These are phyloP conservation scores for Drosophila malerkotliana DNA, from an alignment of 1,140 invertebrate genomes.

Conservation along the genomic window DNA sequence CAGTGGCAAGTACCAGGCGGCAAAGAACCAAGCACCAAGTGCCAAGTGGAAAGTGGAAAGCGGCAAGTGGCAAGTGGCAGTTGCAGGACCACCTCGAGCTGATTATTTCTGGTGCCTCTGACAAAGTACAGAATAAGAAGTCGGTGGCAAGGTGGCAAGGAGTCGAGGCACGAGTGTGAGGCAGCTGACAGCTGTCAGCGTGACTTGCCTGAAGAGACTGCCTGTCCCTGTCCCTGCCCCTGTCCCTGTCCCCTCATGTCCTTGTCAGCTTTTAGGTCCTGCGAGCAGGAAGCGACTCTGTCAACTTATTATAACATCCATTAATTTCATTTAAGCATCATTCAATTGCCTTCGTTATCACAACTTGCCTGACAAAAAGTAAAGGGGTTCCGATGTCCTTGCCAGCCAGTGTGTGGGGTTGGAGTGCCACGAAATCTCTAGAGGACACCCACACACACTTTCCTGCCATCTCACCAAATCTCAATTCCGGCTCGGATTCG, in stretches of 20 bases:
- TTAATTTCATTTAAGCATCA: constrained; percentile 82
- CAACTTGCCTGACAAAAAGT: constrained; percentile 51
- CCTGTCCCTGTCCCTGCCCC: constrained; percentile 11
- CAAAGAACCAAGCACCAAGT: too few relatives aligned
- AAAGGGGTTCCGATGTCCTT: constrained; percentile 18
- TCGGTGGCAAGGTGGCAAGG: background rate
- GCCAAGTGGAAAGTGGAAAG: background rate
- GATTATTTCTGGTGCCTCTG: constrained; percentile 36
- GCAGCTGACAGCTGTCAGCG: constrained; percentile 55
- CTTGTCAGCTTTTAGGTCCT: constrained; percentile 15
- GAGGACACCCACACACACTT: constrained; percentile 31
- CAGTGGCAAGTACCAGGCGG: background rate
- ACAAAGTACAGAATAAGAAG: background rate
- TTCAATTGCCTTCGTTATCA: constrained; percentile 80
- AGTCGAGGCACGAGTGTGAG: constrained; percentile 6
- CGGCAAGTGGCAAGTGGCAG: background rate
- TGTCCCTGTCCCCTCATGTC: constrained; percentile 16
- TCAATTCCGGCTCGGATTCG: background rate
- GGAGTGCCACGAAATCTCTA: background rate
- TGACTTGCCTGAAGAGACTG: constrained; percentile 19
- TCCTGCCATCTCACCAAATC: constrained; percentile 8
- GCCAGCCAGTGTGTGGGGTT: constrained; percentile 26
- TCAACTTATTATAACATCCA: constrained; percentile 83
- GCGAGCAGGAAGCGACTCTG: constrained; percentile 31
- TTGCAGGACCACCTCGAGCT: background rate